A percentile compares a stretch with the other conserved stretches of the same genome.
Evolutionary conservation across 2,888 invertebrate species (phyloP).

Genomic region (Drosophila histrio): DNA sequence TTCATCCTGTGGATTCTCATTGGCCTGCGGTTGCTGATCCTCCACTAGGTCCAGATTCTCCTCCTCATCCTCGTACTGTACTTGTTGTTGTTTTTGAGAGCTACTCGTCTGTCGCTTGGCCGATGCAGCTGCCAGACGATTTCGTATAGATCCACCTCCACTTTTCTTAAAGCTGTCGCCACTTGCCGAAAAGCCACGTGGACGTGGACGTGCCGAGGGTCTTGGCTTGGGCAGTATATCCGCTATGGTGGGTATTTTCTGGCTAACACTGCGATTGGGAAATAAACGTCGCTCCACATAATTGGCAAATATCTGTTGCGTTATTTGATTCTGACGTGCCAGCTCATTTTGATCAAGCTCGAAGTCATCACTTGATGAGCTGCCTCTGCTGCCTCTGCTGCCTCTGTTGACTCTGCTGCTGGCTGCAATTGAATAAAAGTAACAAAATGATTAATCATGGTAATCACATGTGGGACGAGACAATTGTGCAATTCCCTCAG

Average conservation of each 20-base stretch:
- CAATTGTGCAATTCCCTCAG: slow-evolving; percentile 45
- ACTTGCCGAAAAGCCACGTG: slow-evolving; percentile 73
- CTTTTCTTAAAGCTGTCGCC: slow-evolving; percentile 52
- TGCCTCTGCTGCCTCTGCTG: slow-evolving; percentile 9
- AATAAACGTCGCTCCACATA: slow-evolving; percentile 89
- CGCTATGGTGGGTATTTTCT: slow-evolving; percentile 86
- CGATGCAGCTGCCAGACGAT: slow-evolving; percentile 57
- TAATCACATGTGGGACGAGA: slow-evolving; percentile 56
- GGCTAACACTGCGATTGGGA: slow-evolving; percentile 85
- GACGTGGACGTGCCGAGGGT: slow-evolving; percentile 64
- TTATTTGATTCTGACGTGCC: slow-evolving; percentile 90
- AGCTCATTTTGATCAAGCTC: slow-evolving; percentile 86
- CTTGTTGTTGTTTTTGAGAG: not conserved
- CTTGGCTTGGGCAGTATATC: slow-evolving; percentile 87
- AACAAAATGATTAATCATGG: slow-evolving; percentile 58
- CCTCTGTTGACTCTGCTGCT: slow-evolving; percentile 25
- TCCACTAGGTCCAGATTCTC: slow-evolving; percentile 30
- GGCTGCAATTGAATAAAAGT: slow-evolving; percentile 56
- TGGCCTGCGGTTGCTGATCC: slow-evolving; percentile 47
- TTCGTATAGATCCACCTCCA: slow-evolving; percentile 54
- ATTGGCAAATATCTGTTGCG: slow-evolving; percentile 90
- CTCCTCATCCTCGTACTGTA: slow-evolving; percentile 49
- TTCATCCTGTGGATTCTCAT: slow-evolving; percentile 56
- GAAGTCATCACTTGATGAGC: slow-evolving; percentile 17
- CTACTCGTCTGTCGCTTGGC: slow-evolving; percentile 40